Evolutionary conservation across 2,113 vertebrate genomes (phyloP).

Genomic region (Macrotis lagotis): DNA sequence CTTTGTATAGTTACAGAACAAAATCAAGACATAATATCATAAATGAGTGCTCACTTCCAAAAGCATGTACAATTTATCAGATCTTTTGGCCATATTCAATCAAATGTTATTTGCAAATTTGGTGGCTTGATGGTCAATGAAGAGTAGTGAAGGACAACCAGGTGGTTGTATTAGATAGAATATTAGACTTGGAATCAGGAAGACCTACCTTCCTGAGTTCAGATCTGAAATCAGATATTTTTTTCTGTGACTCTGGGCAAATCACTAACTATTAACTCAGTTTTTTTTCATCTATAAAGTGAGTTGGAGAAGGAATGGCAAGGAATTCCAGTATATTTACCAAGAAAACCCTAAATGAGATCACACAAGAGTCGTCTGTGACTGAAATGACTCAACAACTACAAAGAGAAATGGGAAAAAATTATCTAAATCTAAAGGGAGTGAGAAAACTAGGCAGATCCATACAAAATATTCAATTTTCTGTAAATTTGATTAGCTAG

Average conservation of each 20-base stretch:
- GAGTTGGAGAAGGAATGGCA: neutral
- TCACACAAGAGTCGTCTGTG: neutral
- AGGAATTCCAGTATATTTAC: neutral
- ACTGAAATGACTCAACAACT: neutral
- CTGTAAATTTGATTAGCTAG: neutral
- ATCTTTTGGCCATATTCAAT: neutral
- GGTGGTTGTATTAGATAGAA: neutral
- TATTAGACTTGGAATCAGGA: too few species aligned
- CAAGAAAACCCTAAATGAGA: neutral
- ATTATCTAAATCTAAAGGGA: constrained; percentile 21
- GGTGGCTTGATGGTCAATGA: neutral
- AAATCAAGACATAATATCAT: neutral
- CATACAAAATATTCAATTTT: neutral
- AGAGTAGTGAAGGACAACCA: neutral
- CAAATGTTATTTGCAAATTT: constrained; percentile 23
- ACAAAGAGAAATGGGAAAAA: neutral
- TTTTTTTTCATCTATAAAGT: neutral
- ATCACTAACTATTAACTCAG: neutral
- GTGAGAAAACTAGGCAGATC: neutral
- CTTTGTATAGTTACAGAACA: neutral
- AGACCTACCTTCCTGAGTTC: neutral
- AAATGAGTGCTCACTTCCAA: neutral
- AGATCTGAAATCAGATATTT: neutral
- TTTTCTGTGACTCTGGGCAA: neutral
- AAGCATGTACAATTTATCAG: neutral